Evolutionary conservation across 1,140 invertebrate species (phyloP), one percentile per base, ranked within the genome.

Genomic region (Wasmannia auropunctata): DNA sequence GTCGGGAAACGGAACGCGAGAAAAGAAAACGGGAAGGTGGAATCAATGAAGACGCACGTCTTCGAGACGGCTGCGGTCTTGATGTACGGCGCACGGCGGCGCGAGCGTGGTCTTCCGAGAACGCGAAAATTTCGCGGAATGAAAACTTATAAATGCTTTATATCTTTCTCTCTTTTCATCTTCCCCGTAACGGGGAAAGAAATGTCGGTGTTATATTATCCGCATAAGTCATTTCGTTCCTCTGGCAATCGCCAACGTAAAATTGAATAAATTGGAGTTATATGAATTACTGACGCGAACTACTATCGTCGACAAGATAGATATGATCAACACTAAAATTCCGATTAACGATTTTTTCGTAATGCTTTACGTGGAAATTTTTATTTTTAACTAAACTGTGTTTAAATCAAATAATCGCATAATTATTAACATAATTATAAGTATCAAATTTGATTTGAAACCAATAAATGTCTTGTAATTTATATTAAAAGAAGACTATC

Each of bases 41-140:
- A 83, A 88, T 86, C 84, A 86, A 77, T 72, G 75, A 43, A 80
- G 51, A 63, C 76, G 56, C 60, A 31, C 34, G 34, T 88, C 86
- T 74, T 76, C 65, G 80, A 62, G 70, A 83, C 10, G 65, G 31
- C 43, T 79, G 56, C 5, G 31, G 31, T 11, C 62, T 76, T 43
- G 54, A 49, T 51, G 62, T 46, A 43, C 25, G 72, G 11, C 10
- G n/a, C 10, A 11, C 16, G 16, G 43, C 43, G 28, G 54, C 11
- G 40, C 19, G 37, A 10, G 5, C 62, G 43, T n/a, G 25, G 46
- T 16, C n/a, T 51, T 54, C 16, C 14, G 22, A 81, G 62, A 49
- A 49, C 25, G 75, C 58, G 43, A 31, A 49, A 81, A 81, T 81
- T 81, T 58, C 19, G 25, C 49, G 16, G 14, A 69, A 69, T 19